Evolutionary conservation across 2,888 invertebrate species (phyloP).

Genomic region (Ypsolopha sequella): DNA sequence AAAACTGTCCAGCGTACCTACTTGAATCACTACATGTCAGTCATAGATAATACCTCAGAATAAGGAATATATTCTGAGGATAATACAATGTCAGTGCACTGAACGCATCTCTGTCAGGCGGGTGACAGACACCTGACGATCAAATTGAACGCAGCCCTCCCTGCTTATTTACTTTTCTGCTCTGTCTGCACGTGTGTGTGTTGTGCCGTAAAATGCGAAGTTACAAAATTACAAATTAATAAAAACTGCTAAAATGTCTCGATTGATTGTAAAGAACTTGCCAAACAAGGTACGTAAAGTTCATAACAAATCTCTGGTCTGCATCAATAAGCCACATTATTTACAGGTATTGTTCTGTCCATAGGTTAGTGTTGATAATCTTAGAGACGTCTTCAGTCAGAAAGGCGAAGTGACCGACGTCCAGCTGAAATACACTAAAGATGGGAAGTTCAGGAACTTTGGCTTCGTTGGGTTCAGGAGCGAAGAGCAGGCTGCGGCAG

Average conservation of each 20-base stretch:
- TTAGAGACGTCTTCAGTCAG: conserved; percentile 81
- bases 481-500: conserved; percentile 82
- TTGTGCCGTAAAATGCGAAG: no score
- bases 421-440: conserved; percentile 90
- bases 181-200: no score
- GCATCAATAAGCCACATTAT: neutral
- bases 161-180: no score
- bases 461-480: conserved; percentile 92
- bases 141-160: no score
- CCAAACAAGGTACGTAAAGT: conserved; percentile 82
- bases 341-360: conserved; percentile 18
- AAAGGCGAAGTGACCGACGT: conserved; percentile 94
- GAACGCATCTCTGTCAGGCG: no score
- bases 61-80: no score
- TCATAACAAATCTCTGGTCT: neutral
- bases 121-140: no score
- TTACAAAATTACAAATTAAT: no score
- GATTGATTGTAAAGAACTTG: conserved; percentile 91
- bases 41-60: no score
- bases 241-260: conserved; percentile 72
- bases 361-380: conserved; percentile 82
- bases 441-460: conserved; percentile 94
- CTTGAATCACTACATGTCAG: no score
- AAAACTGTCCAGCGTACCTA: no score
- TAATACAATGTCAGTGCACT: no score